These are phyloP conservation scores for Harpagoxenus sublaevis DNA, from an alignment of 2,888 invertebrate species.

Conservation along the genomic window DNA sequence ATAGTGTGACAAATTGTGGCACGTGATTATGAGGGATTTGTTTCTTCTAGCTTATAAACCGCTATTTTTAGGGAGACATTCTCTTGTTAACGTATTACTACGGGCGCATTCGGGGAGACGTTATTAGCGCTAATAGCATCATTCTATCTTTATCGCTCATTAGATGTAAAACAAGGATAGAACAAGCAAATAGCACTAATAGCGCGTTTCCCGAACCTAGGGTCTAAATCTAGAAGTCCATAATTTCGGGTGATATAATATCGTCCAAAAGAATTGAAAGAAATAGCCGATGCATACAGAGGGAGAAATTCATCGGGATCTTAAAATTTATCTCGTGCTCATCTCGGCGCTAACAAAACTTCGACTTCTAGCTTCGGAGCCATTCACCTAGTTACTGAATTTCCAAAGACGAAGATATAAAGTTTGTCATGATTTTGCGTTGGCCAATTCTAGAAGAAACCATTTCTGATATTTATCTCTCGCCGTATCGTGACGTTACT, in stretches of 20 bases:
- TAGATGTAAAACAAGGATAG: no score
- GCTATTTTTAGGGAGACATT: background rate
- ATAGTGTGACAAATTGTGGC: background rate
- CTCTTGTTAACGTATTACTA: background rate
- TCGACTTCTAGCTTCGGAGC: slow-evolving; percentile 26
- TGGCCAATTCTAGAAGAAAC: slow-evolving; percentile 3
- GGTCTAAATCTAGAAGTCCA: background rate
- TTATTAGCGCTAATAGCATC: no score
- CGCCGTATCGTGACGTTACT: background rate
- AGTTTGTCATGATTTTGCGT: background rate
- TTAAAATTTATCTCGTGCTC: slow-evolving; percentile 51
- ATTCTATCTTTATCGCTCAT: no score
- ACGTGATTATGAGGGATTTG: background rate
- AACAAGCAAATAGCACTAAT: no score
- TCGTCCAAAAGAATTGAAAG: slow-evolving; percentile 9
- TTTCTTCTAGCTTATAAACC: background rate
- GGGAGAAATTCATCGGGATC: background rate
- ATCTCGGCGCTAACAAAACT: slow-evolving; percentile 30
- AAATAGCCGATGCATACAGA: background rate
- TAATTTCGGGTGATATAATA: background rate
- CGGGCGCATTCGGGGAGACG: no score
- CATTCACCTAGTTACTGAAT: slow-evolving; percentile 7
- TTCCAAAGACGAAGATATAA: background rate
- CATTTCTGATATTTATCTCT: slow-evolving; percentile 28
- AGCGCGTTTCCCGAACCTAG: no score